These are phyloP conservation scores for Bradypus variegatus DNA, from an alignment of 2,797 vertebrate species.

Conservation along the genomic window DNA sequence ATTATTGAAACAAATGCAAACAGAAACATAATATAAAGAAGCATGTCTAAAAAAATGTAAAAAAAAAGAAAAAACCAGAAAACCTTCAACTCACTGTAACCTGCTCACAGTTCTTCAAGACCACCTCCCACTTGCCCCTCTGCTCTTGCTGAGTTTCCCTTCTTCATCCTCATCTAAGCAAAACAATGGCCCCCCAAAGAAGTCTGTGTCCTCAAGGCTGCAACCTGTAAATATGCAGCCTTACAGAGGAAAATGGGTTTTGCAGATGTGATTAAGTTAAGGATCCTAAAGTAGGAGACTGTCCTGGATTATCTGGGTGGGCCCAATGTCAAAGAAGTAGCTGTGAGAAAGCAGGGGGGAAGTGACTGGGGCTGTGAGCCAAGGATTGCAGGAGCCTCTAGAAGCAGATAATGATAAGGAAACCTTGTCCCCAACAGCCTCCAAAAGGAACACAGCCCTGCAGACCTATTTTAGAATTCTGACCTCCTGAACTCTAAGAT, in stretches of 20 bases:
- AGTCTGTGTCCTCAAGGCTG: background rate
- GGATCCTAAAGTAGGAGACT: too few species aligned
- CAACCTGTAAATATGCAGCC: background rate
- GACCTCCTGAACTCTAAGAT: background rate
- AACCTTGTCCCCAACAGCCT: background rate
- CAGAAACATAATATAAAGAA: background rate
- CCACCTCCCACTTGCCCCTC: too few species aligned
- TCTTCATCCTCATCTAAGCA: background rate
- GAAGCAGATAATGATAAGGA: background rate
- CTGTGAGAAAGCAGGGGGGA: too few species aligned
- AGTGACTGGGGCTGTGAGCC: background rate
- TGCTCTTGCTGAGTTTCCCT: background rate
- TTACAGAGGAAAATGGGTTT: background rate
- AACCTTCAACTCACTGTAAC: background rate
- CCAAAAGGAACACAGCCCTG: background rate
- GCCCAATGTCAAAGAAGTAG: background rate
- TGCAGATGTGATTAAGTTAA: too few species aligned
- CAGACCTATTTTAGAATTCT: background rate
- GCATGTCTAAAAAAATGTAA: background rate
- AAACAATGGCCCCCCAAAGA: too few species aligned
- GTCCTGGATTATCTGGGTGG: too few species aligned
- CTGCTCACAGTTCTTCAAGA: too few species aligned
- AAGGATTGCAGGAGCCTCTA: fast-evolving
- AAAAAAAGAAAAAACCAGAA: background rate
- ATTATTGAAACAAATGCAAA: background rate